These are phyloP conservation scores for Azemiops feae DNA, from an alignment of 2,113 vertebrate species.

Conservation along the genomic window DNA sequence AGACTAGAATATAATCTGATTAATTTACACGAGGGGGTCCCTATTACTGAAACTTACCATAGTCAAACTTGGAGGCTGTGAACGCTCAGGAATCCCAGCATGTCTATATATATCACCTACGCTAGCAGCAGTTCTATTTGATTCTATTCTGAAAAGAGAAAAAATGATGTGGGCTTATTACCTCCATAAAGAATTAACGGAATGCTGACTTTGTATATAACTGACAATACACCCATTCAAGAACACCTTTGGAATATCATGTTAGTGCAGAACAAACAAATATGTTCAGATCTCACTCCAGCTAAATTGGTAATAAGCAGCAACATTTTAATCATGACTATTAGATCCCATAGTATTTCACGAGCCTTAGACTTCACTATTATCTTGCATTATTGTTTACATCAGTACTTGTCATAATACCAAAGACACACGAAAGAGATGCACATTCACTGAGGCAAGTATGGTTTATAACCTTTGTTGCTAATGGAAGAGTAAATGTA, in stretches of 20 bases:
- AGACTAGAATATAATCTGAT: not conserved
- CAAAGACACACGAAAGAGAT: not conserved
- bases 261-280: not conserved
- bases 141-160: conserved; percentile 74
- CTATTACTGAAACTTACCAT: conserved; percentile 69
- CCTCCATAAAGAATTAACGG: not conserved
- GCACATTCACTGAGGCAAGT: not conserved
- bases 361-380: not conserved
- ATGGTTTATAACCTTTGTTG: not conserved
- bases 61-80: conserved; percentile 74
- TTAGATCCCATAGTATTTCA: not conserved
- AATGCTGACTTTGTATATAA: not conserved
- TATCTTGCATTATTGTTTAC: not conserved
- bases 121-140: conserved; percentile 80
- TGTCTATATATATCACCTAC: conserved; percentile 89
- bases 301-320: not conserved
- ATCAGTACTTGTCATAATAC: not conserved
- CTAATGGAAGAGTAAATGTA: not conserved
- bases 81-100: conserved; percentile 82
- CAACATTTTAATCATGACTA: not conserved
- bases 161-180: not conserved
- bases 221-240: not conserved
- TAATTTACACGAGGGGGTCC: accelerated
- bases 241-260: not conserved
- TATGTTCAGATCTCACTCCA: not conserved